Evolutionary conservation across 2,888 invertebrate genomes (phyloP), one percentile per base, ranked within the genome.

Genomic region (Hartigia nigra): DNA sequence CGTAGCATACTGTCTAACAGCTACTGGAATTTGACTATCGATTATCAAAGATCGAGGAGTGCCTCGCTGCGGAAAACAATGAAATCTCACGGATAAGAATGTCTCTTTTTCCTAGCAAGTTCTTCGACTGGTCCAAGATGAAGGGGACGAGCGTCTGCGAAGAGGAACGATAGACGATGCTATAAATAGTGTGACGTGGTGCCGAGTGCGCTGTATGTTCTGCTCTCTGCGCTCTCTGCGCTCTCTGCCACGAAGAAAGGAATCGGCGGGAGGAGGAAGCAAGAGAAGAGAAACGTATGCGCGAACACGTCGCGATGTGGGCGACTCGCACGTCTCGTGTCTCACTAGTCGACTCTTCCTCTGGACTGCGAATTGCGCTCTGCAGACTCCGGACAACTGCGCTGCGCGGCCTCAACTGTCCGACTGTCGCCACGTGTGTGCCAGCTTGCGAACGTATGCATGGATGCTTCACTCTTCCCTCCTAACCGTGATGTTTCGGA

Each of bases 341-440:
- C 55, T 55, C 55, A 55, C 55, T 55, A 23, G 55, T 55, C 55
- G 23, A 55, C 55, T 55, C 55, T 55, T 55, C 55, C 55, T 55
- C 55, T 2, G 55, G 9, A 23, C 23, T 55, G 55, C 55, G 55
- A 23, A 55, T 55, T 55, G 55, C 55, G 55, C 55, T 2, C 55
- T 23, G 55, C 23, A 55, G 55, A 55, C 55, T 55, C 55, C 23
- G 55, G 55, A 55, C 55, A 55, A 55, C 9, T 55, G 31, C 12
- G 34, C 32, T 34, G 72, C 72, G 32, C 32, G 31, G 72, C 14
- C 72, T 55, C 31, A 11, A 32, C 72, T 34, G 72, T 72, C 72
- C 72, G 31, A 81, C 85, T 85, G 86, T 85, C 86, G 86, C 88
- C 88, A 88, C 88, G 88, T 88, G 88, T 86, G 86, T 85, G 87